Percentiles rank a stretch among this genome's conserved stretches.
Conservation (phyloP, 2,797 vertebrate genomes). For the Sylvilagus floridanus region DNA sequence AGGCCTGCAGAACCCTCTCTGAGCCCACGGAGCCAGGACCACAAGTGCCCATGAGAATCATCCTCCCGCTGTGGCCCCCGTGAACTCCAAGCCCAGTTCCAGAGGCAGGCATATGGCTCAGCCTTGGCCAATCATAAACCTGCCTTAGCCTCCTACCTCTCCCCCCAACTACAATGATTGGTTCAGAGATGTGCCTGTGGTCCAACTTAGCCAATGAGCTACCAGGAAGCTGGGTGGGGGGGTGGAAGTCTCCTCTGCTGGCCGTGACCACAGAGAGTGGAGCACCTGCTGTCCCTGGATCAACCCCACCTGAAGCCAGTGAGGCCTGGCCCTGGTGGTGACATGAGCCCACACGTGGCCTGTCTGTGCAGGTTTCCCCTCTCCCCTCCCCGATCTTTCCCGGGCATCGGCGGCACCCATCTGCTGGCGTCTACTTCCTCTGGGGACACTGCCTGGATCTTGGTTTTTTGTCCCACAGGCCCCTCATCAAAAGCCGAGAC, state of each 20-base stretch:
- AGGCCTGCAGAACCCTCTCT: not conserved
- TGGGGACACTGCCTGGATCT: not conserved
- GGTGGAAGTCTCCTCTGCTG: not conserved
- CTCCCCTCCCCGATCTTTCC: too few relatives aligned
- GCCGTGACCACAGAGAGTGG: not conserved
- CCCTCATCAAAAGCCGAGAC: not conserved
- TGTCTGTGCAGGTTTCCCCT: not conserved
- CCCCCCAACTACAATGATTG: not conserved
- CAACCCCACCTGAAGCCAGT: not conserved
- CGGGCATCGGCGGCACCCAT: too few relatives aligned
- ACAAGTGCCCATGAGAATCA: too few relatives aligned
- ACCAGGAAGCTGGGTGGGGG: not conserved
- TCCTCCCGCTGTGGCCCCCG: fast-evolving
- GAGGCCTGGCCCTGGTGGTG: too few relatives aligned
- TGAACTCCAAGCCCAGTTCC: not conserved
- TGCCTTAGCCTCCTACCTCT: not conserved
- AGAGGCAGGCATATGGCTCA: not conserved
- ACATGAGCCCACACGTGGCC: not conserved
- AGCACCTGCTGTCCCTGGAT: not conserved
- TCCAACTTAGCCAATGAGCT: not conserved
- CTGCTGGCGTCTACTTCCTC: too few relatives aligned
- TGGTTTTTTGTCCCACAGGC: not conserved
- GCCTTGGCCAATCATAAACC: not conserved
- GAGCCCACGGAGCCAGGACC: not conserved
- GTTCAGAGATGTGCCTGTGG: too few relatives aligned